Base-by-base conservation (phyloP, 1,140 invertebrate genomes). In the Diprion similis region DNA sequence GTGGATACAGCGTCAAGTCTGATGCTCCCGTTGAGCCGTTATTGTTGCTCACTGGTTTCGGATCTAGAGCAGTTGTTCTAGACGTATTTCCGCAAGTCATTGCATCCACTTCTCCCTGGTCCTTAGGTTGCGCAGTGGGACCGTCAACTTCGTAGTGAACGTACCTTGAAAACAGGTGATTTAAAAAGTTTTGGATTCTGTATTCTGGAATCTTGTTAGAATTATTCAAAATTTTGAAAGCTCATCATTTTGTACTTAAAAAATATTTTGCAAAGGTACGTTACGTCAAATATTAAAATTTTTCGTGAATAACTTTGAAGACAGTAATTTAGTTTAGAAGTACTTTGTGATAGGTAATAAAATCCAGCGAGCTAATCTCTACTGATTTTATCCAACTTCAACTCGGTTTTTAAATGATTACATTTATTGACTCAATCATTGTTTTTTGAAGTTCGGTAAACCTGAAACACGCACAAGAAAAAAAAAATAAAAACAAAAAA, bases 131-230 rank as follows among this genome's bases (percentile, higher is more conserved):
- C 0, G 90, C 89, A 64, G 85, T 87, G 1, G 89, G 86, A 75
- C 90, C 90, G 84, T 98, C 96, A 2, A 98, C 96, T 89, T 97
- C 95, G 84, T 98, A 98, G 86, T 98, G 96, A 24, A 98, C 96
- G 89, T 97, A 98, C 87, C 94, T 95, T 77, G 90, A 73, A 86
- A 73, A 78, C 67, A 74, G 69, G 71, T 76, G 74, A 71, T 75
- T 72, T 73, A 71, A 51, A 37, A 48, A 68, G 70, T 71, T 10
- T 67, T 66, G 37, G 19, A 64, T 65, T 68, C 46, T 68, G 65
- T 51, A 71, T 46, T 59, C n/a, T 48, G 67, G 59, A 68, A 67
- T 46, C 64, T n/a, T 46, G 17, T 51, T 19, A 67, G 46, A 76
- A 75, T 68, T 46, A 74, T 69, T 37, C 24, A 6, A 37, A 37